These are phyloP conservation scores for Diplogasteroides magnus DNA, from an alignment of 1,140 invertebrate genomes.

Conservation along the genomic window DNA sequence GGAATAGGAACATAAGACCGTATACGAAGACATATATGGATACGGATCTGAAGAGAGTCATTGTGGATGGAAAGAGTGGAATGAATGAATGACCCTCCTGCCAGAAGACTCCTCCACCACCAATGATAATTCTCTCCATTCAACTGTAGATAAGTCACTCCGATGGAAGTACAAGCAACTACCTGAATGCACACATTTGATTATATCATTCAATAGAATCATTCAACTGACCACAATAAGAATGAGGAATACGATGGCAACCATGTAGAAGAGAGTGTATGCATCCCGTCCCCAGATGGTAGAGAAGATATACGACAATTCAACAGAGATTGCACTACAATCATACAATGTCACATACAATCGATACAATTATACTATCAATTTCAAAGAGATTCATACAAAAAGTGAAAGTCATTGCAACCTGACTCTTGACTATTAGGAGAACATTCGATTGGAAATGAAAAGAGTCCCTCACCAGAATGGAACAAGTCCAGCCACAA, in stretches of 20 bases:
- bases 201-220: background rate
- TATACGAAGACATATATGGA: slow-evolving; percentile 7
- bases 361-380: background rate
- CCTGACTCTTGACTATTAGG: background rate
- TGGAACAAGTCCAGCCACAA: slow-evolving; percentile 6
- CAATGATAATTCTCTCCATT: slow-evolving; percentile 10
- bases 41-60: slow-evolving; percentile 6
- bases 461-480: background rate
- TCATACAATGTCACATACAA: background rate
- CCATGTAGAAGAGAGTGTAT: background rate
- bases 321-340: slow-evolving; percentile 12
- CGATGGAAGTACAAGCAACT: slow-evolving; percentile 7
- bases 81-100: slow-evolving; percentile 13
- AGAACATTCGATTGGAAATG: background rate
- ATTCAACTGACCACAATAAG: background rate
- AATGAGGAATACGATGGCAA: slow-evolving; percentile 10
- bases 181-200: background rate
- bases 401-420: background rate
- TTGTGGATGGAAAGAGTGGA: background rate
- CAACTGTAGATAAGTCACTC: slow-evolving; percentile 15
- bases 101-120: slow-evolving; percentile 20
- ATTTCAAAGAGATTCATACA: background rate
- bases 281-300: slow-evolving; percentile 14
- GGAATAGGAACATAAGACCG: slow-evolving; percentile 1
- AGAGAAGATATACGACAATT: slow-evolving; percentile 12